Conservation (phyloP, 1,140 invertebrate genomes). For the Armadillidium nasatum region DNA sequence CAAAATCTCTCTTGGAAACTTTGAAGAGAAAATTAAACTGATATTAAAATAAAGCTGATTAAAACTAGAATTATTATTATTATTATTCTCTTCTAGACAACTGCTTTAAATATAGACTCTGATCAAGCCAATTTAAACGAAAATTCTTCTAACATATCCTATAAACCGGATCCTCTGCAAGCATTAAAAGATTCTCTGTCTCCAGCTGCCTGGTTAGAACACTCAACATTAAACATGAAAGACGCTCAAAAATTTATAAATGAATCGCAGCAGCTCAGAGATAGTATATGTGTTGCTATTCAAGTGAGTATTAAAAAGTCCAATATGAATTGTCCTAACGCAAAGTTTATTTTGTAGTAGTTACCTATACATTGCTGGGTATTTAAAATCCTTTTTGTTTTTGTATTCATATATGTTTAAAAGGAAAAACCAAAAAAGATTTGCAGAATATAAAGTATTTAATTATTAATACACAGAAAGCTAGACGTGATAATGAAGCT, state of each 20-base stretch:
- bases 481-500: constrained; percentile 23
- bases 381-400: too few relatives aligned
- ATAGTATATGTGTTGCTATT: constrained; percentile 34
- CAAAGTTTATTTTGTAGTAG: too few relatives aligned
- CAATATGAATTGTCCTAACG: neutral
- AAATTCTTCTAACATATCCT: neutral
- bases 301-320: constrained; percentile 21
- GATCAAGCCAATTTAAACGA: neutral
- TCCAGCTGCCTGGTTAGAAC: constrained; percentile 35
- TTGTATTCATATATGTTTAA: too few relatives aligned
- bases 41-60: too few relatives aligned
- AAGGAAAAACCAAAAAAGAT: too few relatives aligned
- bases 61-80: too few relatives aligned
- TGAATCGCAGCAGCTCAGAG: constrained; percentile 31
- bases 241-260: constrained; percentile 26
- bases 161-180: neutral
- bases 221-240: constrained; percentile 31
- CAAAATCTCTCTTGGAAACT: too few relatives aligned
- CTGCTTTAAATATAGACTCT: neutral
- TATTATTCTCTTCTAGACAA: too few relatives aligned
- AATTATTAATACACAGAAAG: constrained; percentile 18
- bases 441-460: neutral
- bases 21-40: too few relatives aligned
- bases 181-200: neutral
- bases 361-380: too few relatives aligned